A percentile compares a stretch with the other conserved stretches of the same genome.
These are phyloP conservation scores for Achlya flavicornis DNA, from an alignment of 2,888 invertebrate genomes.

Conservation along the genomic window DNA sequence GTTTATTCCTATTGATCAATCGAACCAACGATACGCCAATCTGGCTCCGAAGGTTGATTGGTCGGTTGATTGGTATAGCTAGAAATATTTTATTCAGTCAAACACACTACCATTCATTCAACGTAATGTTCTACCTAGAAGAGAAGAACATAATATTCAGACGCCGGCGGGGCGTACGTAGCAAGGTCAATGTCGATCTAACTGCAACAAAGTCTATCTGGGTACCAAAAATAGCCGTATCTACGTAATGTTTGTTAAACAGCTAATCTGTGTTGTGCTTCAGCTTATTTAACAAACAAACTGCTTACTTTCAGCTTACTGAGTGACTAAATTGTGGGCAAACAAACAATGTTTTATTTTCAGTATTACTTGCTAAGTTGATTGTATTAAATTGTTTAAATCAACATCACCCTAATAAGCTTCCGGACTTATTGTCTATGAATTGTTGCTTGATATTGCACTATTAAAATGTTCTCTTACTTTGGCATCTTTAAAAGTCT, in stretches of 20 bases:
- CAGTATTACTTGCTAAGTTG: too few species aligned
- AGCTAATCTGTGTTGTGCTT: not conserved
- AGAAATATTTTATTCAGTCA: not conserved
- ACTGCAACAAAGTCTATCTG: not conserved
- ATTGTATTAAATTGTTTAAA: too few species aligned
- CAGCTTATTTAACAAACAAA: not conserved
- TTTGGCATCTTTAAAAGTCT: not conserved
- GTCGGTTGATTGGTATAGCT: too few species aligned
- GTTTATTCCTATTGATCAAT: not conserved
- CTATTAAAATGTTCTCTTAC: not conserved
- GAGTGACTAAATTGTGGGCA: too few species aligned
- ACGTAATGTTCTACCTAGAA: not conserved
- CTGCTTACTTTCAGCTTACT: too few species aligned
- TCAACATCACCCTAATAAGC: too few species aligned
- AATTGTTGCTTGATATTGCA: too few species aligned
- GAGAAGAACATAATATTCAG: not conserved
- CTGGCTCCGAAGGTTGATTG: not conserved
- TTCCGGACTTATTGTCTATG: too few species aligned
- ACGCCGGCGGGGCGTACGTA: not conserved
- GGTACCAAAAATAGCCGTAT: slow-evolving; percentile 1
- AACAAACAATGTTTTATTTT: too few species aligned
- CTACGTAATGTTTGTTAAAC: not conserved
- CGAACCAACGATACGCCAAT: slow-evolving; percentile 1
- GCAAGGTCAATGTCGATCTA: not conserved
- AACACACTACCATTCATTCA: not conserved